These are phyloP conservation scores for Buathra laborator DNA, from an alignment of 2,888 invertebrate genomes.

Conservation along the genomic window DNA sequence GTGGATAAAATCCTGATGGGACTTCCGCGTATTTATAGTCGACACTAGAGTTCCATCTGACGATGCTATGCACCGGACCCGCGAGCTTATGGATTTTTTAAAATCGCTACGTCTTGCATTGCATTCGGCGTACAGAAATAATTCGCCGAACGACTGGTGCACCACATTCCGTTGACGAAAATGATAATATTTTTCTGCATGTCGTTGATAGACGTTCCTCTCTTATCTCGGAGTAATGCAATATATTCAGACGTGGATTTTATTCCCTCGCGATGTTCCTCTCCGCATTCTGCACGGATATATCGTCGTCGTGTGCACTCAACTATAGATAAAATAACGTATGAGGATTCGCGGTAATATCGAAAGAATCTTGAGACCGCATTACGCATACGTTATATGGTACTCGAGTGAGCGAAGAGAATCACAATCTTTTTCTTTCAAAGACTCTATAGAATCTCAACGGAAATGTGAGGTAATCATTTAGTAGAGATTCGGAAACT, in stretches of 20 bases:
- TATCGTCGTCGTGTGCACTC: background rate
- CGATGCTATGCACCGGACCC: background rate
- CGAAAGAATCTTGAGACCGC: background rate
- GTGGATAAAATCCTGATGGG: constrained; percentile 30
- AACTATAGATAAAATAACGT: background rate
- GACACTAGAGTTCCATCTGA: background rate
- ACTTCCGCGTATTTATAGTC: background rate
- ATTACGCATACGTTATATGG: background rate
- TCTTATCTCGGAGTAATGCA: background rate
- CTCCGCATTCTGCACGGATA: background rate
- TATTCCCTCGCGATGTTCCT: background rate
- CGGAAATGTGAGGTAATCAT: background rate
- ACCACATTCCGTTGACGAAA: background rate
- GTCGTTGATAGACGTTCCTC: background rate
- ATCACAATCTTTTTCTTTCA: background rate
- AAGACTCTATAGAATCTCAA: background rate
- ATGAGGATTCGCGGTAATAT: background rate
- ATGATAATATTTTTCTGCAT: background rate
- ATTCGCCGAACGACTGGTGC: background rate
- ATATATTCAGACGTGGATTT: background rate
- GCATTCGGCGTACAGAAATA: background rate
- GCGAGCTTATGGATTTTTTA: background rate
- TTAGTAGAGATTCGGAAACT: background rate
- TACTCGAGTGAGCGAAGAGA: background rate
- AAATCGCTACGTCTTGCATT: background rate